Percentiles rank a stretch among this genome's conserved stretches.
phyloP scores from a whole-genome alignment of 2,888 invertebrate genomes.

The Macrosoma leucophasiata region DNA sequence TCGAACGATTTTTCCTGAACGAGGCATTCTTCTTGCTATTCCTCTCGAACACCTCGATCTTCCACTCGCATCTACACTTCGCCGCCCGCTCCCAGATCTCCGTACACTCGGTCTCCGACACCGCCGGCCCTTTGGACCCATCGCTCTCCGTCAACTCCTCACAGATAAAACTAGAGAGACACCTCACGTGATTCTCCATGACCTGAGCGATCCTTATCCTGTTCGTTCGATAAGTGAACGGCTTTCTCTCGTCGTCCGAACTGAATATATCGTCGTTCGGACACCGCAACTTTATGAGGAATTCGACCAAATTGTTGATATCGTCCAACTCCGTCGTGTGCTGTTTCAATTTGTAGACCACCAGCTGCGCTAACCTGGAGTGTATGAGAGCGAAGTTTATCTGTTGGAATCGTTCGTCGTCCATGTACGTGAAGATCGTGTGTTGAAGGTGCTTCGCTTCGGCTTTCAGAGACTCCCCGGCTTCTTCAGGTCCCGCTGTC shows the following conservation, averaged over 20 bases:
- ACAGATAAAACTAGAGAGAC: conserved; percentile 60
- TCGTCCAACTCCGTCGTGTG: conserved; percentile 59
- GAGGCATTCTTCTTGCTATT: conserved; percentile 70
- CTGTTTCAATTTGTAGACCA: conserved; percentile 75
- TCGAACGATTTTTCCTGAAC: conserved; percentile 70
- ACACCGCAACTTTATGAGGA: conserved; percentile 54
- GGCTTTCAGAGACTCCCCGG: conserved; percentile 75
- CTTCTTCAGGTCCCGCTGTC: conserved; percentile 71
- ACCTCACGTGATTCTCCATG: conserved; percentile 56
- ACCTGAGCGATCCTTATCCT: conserved; percentile 47
- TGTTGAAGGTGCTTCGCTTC: conserved; percentile 82
- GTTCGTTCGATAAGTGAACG: conserved; percentile 39
- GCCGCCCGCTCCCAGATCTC: conserved; percentile 74
- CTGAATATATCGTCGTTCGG: conserved; percentile 74
- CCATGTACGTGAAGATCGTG: conserved; percentile 80
- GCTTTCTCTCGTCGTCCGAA: conserved; percentile 72
- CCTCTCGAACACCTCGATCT: conserved; percentile 65
- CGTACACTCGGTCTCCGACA: conserved; percentile 74
- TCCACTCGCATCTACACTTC: conserved; percentile 80
- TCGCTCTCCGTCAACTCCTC: conserved; percentile 54
- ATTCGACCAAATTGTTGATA: conserved; percentile 51
- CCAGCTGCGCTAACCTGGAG: conserved; percentile 78
- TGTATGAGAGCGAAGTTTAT: conserved; percentile 81
- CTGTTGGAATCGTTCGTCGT: conserved; percentile 78
- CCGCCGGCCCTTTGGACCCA: conserved; percentile 58